Conservation (phyloP, 2,888 invertebrate genomes). For the Sphaerophoria rueppellii region DNA sequence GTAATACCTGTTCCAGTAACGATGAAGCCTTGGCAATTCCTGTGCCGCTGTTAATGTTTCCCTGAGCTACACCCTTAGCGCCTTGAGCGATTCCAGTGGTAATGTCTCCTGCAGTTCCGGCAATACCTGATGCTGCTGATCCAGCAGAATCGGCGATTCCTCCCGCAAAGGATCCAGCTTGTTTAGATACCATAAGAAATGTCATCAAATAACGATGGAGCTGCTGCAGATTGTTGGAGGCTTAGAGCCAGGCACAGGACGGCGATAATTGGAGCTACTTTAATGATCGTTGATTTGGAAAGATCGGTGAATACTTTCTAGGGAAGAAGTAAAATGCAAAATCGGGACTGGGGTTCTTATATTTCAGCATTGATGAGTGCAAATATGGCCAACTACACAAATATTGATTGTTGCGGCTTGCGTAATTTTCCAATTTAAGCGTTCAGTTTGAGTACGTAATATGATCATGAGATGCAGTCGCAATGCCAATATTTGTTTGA, state of each 20-base stretch:
- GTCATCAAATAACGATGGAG: slow-evolving; percentile 5
- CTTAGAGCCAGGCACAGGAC: slow-evolving; percentile 49
- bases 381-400: not conserved
- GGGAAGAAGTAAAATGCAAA: slow-evolving; percentile 29
- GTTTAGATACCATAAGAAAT: slow-evolving; percentile 14
- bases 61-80: slow-evolving; percentile 20
- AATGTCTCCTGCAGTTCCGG: not conserved
- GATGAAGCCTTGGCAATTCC: slow-evolving; percentile 15
- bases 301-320: not conserved
- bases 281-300: slow-evolving; percentile 31
- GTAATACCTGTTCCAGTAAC: not conserved
- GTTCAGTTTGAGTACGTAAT: not conserved
- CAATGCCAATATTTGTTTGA: slow-evolving; percentile 19
- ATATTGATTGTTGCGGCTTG: not conserved
- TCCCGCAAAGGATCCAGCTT: slow-evolving; percentile 18
- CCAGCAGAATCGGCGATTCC: slow-evolving; percentile 14
- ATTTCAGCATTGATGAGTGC: not conserved
- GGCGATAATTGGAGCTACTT: slow-evolving; percentile 35
- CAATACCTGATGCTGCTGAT: slow-evolving; percentile 13
- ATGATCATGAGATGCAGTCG: not conserved
- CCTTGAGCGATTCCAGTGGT: slow-evolving; percentile 15
- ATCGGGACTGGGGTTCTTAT: slow-evolving; percentile 43
- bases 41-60: not conserved
- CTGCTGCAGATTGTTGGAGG: slow-evolving; percentile 26
- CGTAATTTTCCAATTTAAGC: not conserved